These are phyloP conservation scores for Corythornis cristatus DNA, from an alignment of 2,113 vertebrate species.

Conservation along the genomic window DNA sequence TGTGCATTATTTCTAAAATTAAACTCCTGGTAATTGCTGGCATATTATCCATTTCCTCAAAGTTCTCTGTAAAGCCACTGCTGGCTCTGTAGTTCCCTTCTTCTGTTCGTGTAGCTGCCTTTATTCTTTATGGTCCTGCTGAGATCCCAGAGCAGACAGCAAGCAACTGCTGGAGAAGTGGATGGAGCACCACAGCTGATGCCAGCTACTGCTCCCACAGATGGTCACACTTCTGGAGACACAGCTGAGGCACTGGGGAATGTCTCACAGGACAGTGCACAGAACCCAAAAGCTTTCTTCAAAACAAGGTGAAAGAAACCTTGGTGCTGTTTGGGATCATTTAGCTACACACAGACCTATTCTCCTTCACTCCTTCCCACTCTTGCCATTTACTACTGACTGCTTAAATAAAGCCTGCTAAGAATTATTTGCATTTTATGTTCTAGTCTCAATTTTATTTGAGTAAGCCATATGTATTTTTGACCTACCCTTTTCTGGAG, in stretches of 20 bases:
- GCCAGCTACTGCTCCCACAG: neutral
- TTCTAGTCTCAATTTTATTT: neutral
- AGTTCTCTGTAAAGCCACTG: conserved; percentile 13
- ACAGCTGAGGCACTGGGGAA: neutral
- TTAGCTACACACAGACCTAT: neutral
- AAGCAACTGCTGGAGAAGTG: neutral
- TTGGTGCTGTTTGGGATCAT: neutral
- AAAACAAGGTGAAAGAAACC: neutral
- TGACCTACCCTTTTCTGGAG: neutral
- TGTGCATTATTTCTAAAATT: conserved; percentile 46
- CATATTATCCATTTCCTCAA: conserved; percentile 43
- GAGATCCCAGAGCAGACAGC: conserved; percentile 6
- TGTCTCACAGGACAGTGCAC: neutral
- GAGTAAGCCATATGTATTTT: neutral
- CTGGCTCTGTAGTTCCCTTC: neutral
- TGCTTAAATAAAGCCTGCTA: neutral
- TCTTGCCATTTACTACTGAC: neutral
- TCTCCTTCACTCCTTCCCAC: neutral
- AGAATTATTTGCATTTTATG: neutral
- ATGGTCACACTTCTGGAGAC: neutral
- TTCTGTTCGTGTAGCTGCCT: conserved; percentile 5
- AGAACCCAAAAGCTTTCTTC: neutral
- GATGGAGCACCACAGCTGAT: neutral
- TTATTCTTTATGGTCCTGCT: conserved; percentile 20
- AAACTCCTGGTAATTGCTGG: conserved; percentile 8